Base-by-base conservation (phyloP, 2,797 vertebrate species). In the Halcyon smyrnensis region DNA sequence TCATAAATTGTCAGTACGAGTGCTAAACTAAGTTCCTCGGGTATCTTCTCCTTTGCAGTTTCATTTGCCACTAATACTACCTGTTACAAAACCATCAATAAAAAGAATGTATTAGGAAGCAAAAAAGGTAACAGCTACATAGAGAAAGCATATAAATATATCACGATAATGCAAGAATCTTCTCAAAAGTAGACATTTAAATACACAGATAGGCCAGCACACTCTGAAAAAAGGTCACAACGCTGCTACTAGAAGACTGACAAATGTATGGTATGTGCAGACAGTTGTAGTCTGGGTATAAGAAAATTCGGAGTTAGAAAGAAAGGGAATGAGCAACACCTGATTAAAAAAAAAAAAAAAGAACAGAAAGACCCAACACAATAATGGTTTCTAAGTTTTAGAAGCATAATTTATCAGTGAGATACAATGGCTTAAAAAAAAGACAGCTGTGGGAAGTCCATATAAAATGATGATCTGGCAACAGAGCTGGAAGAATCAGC, bases 1-100 rank as follows among this genome's bases (percentile, higher is more conserved):
- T 98, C 98, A 95, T 98, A 98, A 95, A 98, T 90, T 45, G 98
- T 98, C 67, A 98, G 95, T 43, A 98, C 98, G 87, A 98, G 98
- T 1, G 98, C 98, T 91, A 98, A 97, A 89, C 94, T 98, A 68
- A 98, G 97, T 64, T 98, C 98, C 93, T 98, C 98, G 0, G 98
- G 98, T 93, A 98, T 98, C 74, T 97, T 98, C 80, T 98, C 98
- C 92, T 98, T 98, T 16, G 98, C 98, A 51, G 79, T 97, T 93
- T 98, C 98, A 97, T 98, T 98, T 75, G 97, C 97, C 73, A 98
- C 98, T 53, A 98, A 97, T 57, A 98, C 97, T 39, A 98, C 98
- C 98, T 98, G 70, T 20, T 45, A 84, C 4, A 64, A 87, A 94
- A 85, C 9, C 15, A 67, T 50, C 15, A 6, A 39, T 70, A 63